phyloP scores from a whole-genome alignment of 2,888 invertebrate species.

The Spicauda simplicius region DNA sequence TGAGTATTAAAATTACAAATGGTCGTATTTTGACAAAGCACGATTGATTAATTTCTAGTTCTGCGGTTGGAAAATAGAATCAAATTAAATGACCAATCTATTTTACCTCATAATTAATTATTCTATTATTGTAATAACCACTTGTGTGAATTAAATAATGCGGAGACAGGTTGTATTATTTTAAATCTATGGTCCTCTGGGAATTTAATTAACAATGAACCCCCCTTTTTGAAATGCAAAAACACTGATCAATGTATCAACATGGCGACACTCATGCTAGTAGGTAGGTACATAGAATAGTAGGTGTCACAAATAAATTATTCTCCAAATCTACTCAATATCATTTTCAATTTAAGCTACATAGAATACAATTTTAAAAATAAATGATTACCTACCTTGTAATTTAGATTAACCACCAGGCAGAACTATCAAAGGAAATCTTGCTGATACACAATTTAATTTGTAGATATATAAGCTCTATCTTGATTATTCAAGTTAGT shows the following conservation, averaged over 20 bases:
- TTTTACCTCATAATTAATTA: background rate
- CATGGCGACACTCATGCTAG: no score
- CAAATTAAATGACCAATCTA: background rate
- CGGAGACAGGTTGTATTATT: no score
- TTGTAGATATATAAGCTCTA: background rate
- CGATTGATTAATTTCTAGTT: constrained; percentile 18
- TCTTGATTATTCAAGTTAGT: constrained; percentile 30
- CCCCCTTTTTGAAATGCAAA: no score
- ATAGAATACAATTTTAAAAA: no score
- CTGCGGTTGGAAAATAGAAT: background rate
- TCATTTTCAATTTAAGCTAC: no score
- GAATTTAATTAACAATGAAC: no score
- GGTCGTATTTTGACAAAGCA: background rate
- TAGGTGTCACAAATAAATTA: no score
- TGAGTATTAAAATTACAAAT: background rate
- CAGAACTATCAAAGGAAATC: constrained; percentile 1
- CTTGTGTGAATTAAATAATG: background rate
- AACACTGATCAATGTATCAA: no score
- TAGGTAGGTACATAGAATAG: no score
- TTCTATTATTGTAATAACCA: background rate
- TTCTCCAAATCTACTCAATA: no score
- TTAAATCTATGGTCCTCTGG: no score
- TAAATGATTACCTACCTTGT: no score
- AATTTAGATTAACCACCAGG: background rate
- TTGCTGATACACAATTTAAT: constrained; percentile 11